Percentiles rank a stretch among this genome's conserved stretches.
phyloP scores from a whole-genome alignment of 2,113 vertebrate genomes.

The Andinoacara biseriatus region DNA sequence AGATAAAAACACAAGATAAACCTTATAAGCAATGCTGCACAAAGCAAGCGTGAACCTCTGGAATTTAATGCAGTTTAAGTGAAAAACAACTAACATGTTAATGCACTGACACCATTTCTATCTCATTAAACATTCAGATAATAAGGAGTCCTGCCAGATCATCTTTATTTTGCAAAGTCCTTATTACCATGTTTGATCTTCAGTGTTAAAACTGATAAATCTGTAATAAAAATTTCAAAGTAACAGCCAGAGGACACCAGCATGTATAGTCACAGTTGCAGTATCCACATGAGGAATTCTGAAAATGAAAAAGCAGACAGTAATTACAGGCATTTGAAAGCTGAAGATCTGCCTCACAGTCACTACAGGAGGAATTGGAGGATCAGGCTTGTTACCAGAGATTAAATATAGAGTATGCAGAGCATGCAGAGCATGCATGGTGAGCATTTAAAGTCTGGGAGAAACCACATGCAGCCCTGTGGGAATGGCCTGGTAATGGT shows the following conservation, averaged over 20 bases:
- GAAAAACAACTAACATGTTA: background rate
- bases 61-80: background rate
- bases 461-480: background rate
- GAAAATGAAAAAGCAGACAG: background rate
- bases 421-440: background rate
- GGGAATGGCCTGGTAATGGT: background rate
- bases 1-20: conserved; percentile 49
- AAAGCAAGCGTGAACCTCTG: background rate
- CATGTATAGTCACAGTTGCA: background rate
- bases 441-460: background rate
- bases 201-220: background rate
- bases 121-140: background rate
- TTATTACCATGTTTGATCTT: conserved; percentile 11
- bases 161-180: background rate
- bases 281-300: background rate
- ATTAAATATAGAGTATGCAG: background rate
- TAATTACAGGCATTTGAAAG: background rate
- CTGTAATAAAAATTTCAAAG: background rate
- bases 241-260: background rate
- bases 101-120: conserved; percentile 7
- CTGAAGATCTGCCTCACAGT: background rate
- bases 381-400: background rate
- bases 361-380: background rate
- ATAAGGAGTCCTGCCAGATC: background rate
- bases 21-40: conserved; percentile 31